phyloP scores from a whole-genome alignment of 2,113 vertebrate genomes.

The Orycteropus afer region DNA sequence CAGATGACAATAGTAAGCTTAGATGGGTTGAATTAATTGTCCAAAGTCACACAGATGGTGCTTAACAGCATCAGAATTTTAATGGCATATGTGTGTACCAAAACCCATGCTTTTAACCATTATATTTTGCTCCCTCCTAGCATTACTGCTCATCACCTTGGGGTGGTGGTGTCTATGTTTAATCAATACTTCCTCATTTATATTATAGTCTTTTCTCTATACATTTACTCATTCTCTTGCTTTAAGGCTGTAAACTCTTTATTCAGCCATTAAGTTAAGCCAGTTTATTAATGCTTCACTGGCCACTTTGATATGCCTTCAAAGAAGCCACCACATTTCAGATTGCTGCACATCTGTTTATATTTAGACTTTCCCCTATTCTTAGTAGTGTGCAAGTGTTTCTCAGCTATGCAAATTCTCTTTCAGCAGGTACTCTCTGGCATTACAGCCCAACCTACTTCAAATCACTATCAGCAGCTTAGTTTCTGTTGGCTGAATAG shows the following conservation, averaged over 20 bases:
- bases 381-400: background rate
- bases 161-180: background rate
- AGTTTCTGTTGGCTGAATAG: background rate
- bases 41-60: background rate
- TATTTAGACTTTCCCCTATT: background rate
- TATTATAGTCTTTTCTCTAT: background rate
- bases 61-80: background rate
- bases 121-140: background rate
- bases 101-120: background rate
- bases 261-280: background rate
- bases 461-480: background rate
- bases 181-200: background rate
- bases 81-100: background rate
- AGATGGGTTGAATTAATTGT: background rate
- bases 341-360: background rate
- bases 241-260: background rate
- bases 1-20: background rate
- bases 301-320: background rate
- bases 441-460: background rate
- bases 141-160: rapidly evolving
- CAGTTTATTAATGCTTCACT: background rate
- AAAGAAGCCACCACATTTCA: background rate
- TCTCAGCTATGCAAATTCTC: background rate
- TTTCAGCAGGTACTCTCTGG: background rate
- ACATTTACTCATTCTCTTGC: background rate